Evolutionary conservation across 2,888 invertebrate species (phyloP), one percentile per base, ranked within the genome.

Genomic region (Chrysolina oricalcia): DNA sequence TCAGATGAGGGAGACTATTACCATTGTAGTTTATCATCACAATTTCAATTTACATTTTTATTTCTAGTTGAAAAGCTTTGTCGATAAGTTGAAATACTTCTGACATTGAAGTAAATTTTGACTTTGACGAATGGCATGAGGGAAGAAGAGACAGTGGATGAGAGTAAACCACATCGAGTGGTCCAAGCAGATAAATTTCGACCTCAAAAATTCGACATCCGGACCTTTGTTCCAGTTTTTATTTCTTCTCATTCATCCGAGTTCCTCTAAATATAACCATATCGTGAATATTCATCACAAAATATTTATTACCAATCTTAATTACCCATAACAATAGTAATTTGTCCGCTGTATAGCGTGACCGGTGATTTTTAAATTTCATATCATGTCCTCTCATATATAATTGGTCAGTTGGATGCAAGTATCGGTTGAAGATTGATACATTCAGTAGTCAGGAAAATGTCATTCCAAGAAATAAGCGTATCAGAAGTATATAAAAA

Each of bases 401-500:
- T 27, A 59, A n/a, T 27, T 27, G 59, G 27, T 59, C n/a, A 59
- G 27, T 9, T 35, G 4, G 59, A 23, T 59, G 59, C 59, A 35
- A 13, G 59, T 27, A 15, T n/a, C 6, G n/a, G 17, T 53, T 53
- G 11, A 53, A 11, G 19, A 53, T 11, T 19, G 35, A 35, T 21
- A 46, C 53, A 53, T 21, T 21, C 5, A 21, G 5, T 21, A 15
- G 21, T 19, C 10, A 21, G 23, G 3, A 67, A 64, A 56, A 79
- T 79, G 79, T 17, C 72, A 17, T 43, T 77, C 48, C 74, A 76
- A 48, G 77, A 77, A 65, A 72, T 74, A 17, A 78, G 80, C 41
- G 86, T 90, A 80, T 91, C 91, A 63, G 90, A 91, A 64, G 93
- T 93, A 82, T 91, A 93, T 83, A 90, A 90, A 75, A 93, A 91